Conservation (phyloP, 2,888 invertebrate genomes). For the Xanthorhoe spadicearia region DNA sequence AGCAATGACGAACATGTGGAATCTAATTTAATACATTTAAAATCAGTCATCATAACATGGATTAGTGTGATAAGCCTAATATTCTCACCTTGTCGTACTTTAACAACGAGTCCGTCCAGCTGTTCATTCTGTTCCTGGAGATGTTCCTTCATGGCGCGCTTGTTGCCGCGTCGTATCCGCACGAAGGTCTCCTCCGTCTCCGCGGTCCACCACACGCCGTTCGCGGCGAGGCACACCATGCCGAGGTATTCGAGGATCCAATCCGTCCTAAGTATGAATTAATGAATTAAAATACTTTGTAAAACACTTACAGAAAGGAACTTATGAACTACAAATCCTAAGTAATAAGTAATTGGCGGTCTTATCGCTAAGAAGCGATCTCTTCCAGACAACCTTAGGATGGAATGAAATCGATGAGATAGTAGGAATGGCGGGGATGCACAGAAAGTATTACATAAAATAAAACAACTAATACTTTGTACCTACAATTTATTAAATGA, state of each 20-base stretch:
- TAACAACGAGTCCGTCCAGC: slow-evolving; percentile 92
- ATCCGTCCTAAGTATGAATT: too few species aligned
- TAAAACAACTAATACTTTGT: not conserved
- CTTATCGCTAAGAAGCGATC: too few species aligned
- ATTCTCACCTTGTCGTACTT: slow-evolving; percentile 80
- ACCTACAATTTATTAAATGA: too few species aligned
- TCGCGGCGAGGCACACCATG: slow-evolving; percentile 93
- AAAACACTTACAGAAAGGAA: too few species aligned
- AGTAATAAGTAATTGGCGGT: too few species aligned
- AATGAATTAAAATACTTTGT: too few species aligned
- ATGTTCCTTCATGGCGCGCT: slow-evolving; percentile 96
- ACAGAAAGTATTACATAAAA: too few species aligned
- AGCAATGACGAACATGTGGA: too few species aligned
- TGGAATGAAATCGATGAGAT: too few species aligned
- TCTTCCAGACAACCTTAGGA: too few species aligned
- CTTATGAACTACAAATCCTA: too few species aligned
- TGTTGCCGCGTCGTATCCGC: slow-evolving; percentile 88
- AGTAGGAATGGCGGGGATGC: too few species aligned
- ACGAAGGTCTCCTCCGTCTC: slow-evolving; percentile 96
- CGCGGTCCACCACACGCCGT: slow-evolving; percentile 98
- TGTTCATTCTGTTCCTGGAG: slow-evolving; percentile 91
- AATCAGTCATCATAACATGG: not conserved
- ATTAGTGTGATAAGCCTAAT: not conserved
- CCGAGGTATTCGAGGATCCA: slow-evolving; percentile 97
- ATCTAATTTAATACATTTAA: not conserved